Evolutionary conservation across 2,113 vertebrate genomes (phyloP).

Genomic region (Eulemur rufifrons): DNA sequence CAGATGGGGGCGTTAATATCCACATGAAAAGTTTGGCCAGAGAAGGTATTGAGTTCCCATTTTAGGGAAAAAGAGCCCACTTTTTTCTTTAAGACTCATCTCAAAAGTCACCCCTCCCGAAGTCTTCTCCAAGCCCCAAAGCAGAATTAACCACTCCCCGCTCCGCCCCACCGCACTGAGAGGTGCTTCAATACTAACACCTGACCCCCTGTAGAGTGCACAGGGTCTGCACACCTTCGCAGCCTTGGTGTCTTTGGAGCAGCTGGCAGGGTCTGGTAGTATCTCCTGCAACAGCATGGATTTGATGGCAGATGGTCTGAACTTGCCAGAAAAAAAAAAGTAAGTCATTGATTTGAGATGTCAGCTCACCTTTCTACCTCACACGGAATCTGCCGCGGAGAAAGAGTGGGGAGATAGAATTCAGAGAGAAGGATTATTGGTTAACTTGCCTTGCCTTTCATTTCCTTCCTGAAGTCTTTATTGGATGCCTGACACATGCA

Average conservation of each 20-base stretch:
- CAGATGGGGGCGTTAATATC: fast-evolving
- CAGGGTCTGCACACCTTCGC: not conserved
- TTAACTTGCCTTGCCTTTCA: not conserved
- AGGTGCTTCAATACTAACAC: no score
- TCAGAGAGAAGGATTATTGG: not conserved
- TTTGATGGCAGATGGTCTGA: not conserved
- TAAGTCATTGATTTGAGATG: not conserved
- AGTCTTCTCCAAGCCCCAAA: not conserved
- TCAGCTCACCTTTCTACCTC: not conserved
- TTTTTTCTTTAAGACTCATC: not conserved
- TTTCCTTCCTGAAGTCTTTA: not conserved
- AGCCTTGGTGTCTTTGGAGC: not conserved
- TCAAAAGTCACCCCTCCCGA: not conserved
- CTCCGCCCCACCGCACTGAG: fast-evolving
- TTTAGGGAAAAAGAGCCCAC: not conserved
- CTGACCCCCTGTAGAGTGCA: fast-evolving
- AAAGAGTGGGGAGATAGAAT: not conserved
- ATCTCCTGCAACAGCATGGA: not conserved
- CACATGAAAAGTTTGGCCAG: not conserved
- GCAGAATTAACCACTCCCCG: not conserved
- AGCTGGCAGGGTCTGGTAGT: no score
- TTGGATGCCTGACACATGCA: fast-evolving
- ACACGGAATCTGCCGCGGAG: not conserved
- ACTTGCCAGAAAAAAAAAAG: not conserved
- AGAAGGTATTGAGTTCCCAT: not conserved